Evolutionary conservation across 2,797 vertebrate genomes (phyloP).

Genomic region (Macropodus opercularis): DNA sequence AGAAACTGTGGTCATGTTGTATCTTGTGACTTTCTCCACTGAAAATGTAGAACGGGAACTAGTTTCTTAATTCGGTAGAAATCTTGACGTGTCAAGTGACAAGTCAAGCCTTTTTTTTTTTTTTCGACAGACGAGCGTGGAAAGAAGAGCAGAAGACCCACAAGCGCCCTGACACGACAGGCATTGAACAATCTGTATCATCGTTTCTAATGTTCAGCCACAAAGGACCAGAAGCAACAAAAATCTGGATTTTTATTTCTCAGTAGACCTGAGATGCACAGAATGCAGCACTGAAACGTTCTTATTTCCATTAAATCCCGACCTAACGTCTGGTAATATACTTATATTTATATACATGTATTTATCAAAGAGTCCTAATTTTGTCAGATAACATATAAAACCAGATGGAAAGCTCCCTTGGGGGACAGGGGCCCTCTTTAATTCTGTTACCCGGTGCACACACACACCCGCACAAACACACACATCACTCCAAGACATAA

Average conservation of each 20-base stretch:
- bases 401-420: slow-evolving; percentile 81
- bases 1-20: slow-evolving; percentile 18
- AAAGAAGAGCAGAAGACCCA: slow-evolving; percentile 5
- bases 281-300: slow-evolving; percentile 32
- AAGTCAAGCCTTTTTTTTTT: too few species aligned
- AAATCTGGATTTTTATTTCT: neutral
- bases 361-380: slow-evolving; percentile 65
- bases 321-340: neutral
- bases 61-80: slow-evolving; percentile 5
- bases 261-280: neutral
- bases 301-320: neutral
- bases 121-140: too few species aligned
- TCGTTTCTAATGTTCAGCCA: slow-evolving; percentile 9
- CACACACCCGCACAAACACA: slow-evolving; percentile 35
- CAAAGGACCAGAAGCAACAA: neutral
- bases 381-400: slow-evolving; percentile 75
- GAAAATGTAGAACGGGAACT: slow-evolving; percentile 44
- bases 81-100: slow-evolving; percentile 7
- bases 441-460: slow-evolving; percentile 74
- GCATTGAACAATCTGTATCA: neutral
- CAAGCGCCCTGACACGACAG: neutral
- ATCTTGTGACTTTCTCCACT: slow-evolving; percentile 7
- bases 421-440: slow-evolving; percentile 65
- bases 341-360: slow-evolving; percentile 36
- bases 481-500: slow-evolving; percentile 55